Percentiles rank a stretch among this genome's conserved stretches.
phyloP scores from a whole-genome alignment of 2,888 invertebrate species.

The Tachina lurida region DNA sequence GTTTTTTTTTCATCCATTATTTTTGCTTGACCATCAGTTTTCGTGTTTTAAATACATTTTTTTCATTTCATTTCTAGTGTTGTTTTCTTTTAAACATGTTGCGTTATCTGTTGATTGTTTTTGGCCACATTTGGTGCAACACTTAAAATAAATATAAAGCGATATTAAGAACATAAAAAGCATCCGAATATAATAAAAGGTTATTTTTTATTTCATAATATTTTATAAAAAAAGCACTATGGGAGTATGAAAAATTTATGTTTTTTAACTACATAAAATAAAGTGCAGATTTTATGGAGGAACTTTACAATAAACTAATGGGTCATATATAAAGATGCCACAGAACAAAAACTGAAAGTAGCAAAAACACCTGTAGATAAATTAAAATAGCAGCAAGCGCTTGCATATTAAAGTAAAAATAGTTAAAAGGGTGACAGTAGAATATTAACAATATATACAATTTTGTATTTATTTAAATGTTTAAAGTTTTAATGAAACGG shows the following conservation, averaged over 20 bases:
- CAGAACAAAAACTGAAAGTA: constrained; percentile 2
- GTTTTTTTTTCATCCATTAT: constrained; percentile 30
- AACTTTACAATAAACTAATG: constrained; percentile 44
- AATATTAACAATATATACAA: not conserved
- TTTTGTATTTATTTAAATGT: no score
- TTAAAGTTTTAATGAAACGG: no score
- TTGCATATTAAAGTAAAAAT: not conserved
- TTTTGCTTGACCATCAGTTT: constrained; percentile 57
- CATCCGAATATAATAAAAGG: constrained; percentile 49
- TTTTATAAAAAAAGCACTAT: constrained; percentile 44
- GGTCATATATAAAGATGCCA: constrained; percentile 25
- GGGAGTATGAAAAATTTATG: constrained; percentile 49
- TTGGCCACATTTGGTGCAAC: constrained; percentile 65
- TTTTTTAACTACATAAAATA: constrained; percentile 48
- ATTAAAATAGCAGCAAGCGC: constrained; percentile 17
- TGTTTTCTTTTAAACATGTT: constrained; percentile 55
- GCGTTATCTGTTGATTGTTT: constrained; percentile 70
- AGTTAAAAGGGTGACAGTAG: constrained; percentile 15
- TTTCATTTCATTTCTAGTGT: constrained; percentile 26
- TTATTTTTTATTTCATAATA: constrained; percentile 40
- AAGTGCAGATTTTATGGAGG: constrained; percentile 55
- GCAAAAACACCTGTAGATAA: constrained; percentile 42
- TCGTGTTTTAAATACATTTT: constrained; percentile 50
- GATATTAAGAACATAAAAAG: constrained; percentile 15
- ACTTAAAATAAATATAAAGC: constrained; percentile 35